phyloP scores from a whole-genome alignment of 2,797 vertebrate genomes.

The Podarcis siculus region DNA sequence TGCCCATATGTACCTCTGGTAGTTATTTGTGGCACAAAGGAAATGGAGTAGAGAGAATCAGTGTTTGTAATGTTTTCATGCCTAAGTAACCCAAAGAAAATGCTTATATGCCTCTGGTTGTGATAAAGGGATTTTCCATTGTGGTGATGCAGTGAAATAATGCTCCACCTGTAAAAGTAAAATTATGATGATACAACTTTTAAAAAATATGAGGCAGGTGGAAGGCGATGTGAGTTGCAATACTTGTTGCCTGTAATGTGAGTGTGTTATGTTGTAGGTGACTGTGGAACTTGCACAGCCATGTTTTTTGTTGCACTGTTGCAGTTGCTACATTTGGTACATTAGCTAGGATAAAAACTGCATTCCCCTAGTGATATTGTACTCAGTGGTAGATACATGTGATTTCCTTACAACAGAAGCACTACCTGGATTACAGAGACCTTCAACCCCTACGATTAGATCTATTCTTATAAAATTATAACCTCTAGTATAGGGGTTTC shows the following conservation, averaged over 20 bases:
- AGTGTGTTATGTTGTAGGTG: background rate
- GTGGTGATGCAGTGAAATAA: background rate
- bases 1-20: background rate
- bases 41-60: background rate
- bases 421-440: background rate
- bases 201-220: background rate
- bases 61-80: background rate
- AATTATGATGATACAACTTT: background rate
- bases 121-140: background rate
- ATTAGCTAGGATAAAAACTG: background rate
- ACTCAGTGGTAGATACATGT: background rate
- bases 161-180: background rate
- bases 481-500: too few species aligned
- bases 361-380: background rate
- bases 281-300: background rate
- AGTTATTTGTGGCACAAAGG: background rate
- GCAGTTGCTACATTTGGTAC: too few species aligned
- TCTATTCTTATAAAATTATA: too few species aligned
- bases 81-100: background rate
- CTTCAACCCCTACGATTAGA: background rate
- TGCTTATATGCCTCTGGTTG: background rate
- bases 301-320: background rate
- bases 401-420: background rate
- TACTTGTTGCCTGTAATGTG: background rate
- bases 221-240: background rate